These are phyloP conservation scores for Zaprionus vittiger DNA, from an alignment of 1,140 invertebrate species.

Conservation along the genomic window DNA sequence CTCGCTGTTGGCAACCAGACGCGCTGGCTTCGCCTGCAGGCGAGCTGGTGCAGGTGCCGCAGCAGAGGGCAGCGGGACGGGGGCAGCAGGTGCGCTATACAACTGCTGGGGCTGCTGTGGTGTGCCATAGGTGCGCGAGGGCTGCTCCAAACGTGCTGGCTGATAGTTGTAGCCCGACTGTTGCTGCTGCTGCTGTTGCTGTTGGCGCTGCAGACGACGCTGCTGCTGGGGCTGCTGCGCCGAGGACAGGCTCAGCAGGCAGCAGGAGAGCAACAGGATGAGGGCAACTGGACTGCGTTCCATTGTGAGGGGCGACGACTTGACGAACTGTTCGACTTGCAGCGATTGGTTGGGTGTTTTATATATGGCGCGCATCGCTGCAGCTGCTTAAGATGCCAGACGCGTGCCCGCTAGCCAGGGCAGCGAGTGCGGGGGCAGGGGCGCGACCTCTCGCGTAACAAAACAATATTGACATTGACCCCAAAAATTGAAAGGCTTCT, in stretches of 20 bases:
- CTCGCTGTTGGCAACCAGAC: conserved; percentile 70
- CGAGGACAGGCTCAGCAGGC: conserved; percentile 39
- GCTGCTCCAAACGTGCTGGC: conserved; percentile 33
- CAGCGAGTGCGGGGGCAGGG: background rate
- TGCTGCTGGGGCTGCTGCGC: conserved; percentile 40
- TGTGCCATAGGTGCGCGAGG: conserved; percentile 43
- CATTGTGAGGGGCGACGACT: conserved; percentile 50
- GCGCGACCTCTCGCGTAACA: conserved; percentile 28
- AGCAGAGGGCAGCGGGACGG: background rate
- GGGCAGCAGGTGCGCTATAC: conserved; percentile 26
- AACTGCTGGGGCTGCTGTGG: conserved; percentile 42
- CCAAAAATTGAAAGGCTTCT: conserved; percentile 46
- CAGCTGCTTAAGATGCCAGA: conserved; percentile 55
- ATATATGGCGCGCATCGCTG: conserved; percentile 34
- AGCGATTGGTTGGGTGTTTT: conserved; percentile 34
- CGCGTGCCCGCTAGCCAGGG: background rate
- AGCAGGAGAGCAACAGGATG: conserved; percentile 30
- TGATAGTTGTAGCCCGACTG: conserved; percentile 45
- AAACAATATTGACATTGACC: conserved; percentile 72
- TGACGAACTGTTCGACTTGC: conserved; percentile 22
- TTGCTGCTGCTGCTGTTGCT: conserved; percentile 18
- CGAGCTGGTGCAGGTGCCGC: conserved; percentile 15
- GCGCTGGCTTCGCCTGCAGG: conserved; percentile 55
- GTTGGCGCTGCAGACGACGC: conserved; percentile 41
- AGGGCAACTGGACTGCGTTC: conserved; percentile 48